Evolutionary conservation across 2,797 vertebrate species (phyloP).

Genomic region (Amblyraja radiata): DNA sequence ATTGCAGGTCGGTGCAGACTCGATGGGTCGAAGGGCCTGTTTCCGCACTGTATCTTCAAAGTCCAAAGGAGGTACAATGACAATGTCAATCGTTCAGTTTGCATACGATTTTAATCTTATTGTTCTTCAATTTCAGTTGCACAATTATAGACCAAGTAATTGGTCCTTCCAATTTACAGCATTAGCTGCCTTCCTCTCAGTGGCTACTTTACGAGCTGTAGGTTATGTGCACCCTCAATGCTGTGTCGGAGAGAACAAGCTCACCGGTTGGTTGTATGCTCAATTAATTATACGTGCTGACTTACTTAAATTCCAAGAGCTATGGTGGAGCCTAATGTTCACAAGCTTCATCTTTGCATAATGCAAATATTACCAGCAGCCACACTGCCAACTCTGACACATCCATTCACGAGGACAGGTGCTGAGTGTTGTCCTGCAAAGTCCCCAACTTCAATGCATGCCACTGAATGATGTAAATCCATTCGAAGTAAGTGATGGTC

Average conservation of each 20-base stretch:
- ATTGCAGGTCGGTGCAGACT: too few relatives aligned
- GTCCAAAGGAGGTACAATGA: too few relatives aligned
- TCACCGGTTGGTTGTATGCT: background rate
- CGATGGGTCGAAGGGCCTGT: too few relatives aligned
- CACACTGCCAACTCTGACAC: background rate
- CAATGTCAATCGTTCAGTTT: background rate
- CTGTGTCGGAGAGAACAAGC: background rate
- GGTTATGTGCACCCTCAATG: background rate
- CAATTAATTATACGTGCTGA: slow-evolving; percentile 14
- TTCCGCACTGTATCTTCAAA: too few relatives aligned
- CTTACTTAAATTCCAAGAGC: slow-evolving; percentile 30
- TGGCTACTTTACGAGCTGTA: background rate
- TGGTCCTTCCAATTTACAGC: too few relatives aligned
- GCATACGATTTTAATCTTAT: background rate
- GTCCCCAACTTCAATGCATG: background rate
- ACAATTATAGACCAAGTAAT: background rate
- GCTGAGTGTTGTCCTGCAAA: slow-evolving; percentile 15
- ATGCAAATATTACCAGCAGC: slow-evolving; percentile 9
- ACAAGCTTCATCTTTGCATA: slow-evolving; percentile 15
- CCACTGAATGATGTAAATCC: slow-evolving; percentile 2
- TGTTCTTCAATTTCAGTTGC: background rate
- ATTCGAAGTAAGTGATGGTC: background rate
- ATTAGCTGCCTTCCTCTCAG: too few relatives aligned
- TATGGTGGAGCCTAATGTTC: background rate
- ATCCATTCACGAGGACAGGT: slow-evolving; percentile 22